Conservation (phyloP, 2,888 invertebrate genomes). For the Macrosoma leucophasiata region DNA sequence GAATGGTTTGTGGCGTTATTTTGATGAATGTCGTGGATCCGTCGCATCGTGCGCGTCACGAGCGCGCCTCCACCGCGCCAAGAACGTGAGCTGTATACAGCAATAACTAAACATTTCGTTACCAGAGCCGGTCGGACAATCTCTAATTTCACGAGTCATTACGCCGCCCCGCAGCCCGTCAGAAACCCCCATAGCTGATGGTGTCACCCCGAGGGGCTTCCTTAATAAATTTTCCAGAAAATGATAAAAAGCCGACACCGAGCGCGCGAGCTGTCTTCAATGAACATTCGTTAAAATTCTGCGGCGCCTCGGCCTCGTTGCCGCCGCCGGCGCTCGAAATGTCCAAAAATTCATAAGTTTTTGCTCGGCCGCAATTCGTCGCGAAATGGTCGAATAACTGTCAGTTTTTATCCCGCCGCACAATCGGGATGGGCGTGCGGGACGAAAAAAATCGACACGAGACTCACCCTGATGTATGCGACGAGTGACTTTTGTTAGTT, state of each 20-base stretch:
- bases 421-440: slow-evolving; percentile 39
- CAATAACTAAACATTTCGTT: slow-evolving; percentile 21
- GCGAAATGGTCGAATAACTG: slow-evolving; percentile 44
- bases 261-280: slow-evolving; percentile 33
- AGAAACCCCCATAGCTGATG: slow-evolving; percentile 21
- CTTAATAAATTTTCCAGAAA: slow-evolving; percentile 30
- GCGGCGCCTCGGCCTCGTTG: slow-evolving; percentile 29
- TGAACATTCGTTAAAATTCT: slow-evolving; percentile 43
- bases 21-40: slow-evolving; percentile 12
- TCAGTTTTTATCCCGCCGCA: slow-evolving; percentile 43
- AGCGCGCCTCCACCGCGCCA: slow-evolving; percentile 11
- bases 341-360: slow-evolving; percentile 45
- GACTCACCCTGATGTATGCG: slow-evolving; percentile 43
- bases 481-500: slow-evolving; percentile 39
- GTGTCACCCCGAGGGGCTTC: slow-evolving; percentile 26
- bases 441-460: slow-evolving; percentile 44
- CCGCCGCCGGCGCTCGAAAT: slow-evolving; percentile 40
- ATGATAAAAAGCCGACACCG: slow-evolving; percentile 37
- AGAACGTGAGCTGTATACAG: slow-evolving; percentile 24
- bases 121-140: slow-evolving; percentile 25
- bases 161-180: slow-evolving; percentile 21
- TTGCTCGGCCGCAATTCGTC: slow-evolving; percentile 38
- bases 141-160: slow-evolving; percentile 36
- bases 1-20: slow-evolving; percentile 1
- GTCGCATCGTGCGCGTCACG: slow-evolving; percentile 19